Conservation (phyloP, 1,140 invertebrate genomes). For the Drosophila suzukii region DNA sequence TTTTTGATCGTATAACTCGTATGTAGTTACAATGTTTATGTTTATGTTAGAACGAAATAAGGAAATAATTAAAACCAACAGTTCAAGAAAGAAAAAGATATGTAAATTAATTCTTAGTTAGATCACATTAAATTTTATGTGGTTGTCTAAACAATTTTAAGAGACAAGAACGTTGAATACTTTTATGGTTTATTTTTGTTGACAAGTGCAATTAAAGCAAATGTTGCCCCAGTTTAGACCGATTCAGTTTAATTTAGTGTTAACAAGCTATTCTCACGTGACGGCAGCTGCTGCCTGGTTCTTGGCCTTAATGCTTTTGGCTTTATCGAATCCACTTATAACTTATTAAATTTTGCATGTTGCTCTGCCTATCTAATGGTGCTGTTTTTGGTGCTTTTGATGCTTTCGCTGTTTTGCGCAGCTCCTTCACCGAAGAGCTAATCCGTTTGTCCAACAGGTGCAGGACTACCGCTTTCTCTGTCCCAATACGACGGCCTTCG, state of each 20-base stretch:
- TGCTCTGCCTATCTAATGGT: constrained; percentile 74
- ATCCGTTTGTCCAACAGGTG: constrained; percentile 86
- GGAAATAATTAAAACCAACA: no score
- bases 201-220: not conserved
- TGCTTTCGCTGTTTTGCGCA: constrained; percentile 51
- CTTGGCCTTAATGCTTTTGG: constrained; percentile 36
- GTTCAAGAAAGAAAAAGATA: no score
- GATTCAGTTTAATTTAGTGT: not conserved
- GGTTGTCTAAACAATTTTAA: no score
- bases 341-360: constrained; percentile 76
- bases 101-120: no score
- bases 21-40: no score
- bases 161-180: no score
- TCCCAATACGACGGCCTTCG: constrained; percentile 95
- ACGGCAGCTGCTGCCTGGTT: constrained; percentile 23
- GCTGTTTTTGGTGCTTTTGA: constrained; percentile 60
- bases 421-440: constrained; percentile 77
- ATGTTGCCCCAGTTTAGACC: constrained; percentile 2
- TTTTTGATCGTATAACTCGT: no score
- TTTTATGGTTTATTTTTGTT: not conserved
- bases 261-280: constrained; percentile 6
- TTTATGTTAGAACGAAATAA: no score
- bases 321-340: constrained; percentile 44
- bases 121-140: no score
- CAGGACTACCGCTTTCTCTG: constrained; percentile 94